A percentile compares a stretch with the other conserved stretches of the same genome.
Conservation (phyloP, 2,113 vertebrate genomes). For the Oryzias javanicus region DNA sequence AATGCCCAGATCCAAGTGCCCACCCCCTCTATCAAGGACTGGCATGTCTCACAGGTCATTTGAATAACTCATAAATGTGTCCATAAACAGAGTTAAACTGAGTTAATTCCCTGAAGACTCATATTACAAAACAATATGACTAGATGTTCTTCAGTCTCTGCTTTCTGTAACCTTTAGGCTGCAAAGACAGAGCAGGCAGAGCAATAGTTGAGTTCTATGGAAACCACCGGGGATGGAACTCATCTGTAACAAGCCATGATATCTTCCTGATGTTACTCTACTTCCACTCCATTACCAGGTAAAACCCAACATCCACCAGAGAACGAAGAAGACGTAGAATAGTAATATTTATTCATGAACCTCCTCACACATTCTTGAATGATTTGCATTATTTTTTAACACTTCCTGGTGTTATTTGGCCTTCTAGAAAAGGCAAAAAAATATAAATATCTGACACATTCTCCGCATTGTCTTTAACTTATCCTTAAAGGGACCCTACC, state of each 20-base stretch:
- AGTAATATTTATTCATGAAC: too few relatives aligned
- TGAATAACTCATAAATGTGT: not conserved
- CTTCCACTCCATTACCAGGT: slow-evolving; percentile 86
- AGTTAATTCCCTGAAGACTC: too few relatives aligned
- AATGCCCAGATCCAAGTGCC: slow-evolving; percentile 65
- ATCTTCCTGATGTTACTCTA: slow-evolving; percentile 81
- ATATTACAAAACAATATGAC: not conserved
- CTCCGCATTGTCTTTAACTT: too few relatives aligned
- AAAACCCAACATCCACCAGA: slow-evolving; percentile 6
- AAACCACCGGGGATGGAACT: slow-evolving; percentile 75
- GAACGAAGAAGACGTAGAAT: too few relatives aligned
- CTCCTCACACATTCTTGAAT: too few relatives aligned
- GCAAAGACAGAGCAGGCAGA: slow-evolving; percentile 81
- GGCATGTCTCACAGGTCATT: slow-evolving; percentile 85
- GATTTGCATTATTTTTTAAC: too few relatives aligned
- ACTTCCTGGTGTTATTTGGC: too few relatives aligned
- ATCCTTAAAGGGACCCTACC: too few relatives aligned
- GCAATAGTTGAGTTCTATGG: slow-evolving; percentile 84
- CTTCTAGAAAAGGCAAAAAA: too few relatives aligned
- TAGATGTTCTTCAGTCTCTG: not conserved
- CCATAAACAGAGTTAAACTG: not conserved
- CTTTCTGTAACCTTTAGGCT: slow-evolving; percentile 71
- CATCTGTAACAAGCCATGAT: slow-evolving; percentile 71
- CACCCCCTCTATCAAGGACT: slow-evolving; percentile 81
- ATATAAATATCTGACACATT: too few relatives aligned